Percentiles rank a stretch among this genome's conserved stretches.
phyloP scores from a whole-genome alignment of 2,888 invertebrate genomes.

The Brenthis ino region DNA sequence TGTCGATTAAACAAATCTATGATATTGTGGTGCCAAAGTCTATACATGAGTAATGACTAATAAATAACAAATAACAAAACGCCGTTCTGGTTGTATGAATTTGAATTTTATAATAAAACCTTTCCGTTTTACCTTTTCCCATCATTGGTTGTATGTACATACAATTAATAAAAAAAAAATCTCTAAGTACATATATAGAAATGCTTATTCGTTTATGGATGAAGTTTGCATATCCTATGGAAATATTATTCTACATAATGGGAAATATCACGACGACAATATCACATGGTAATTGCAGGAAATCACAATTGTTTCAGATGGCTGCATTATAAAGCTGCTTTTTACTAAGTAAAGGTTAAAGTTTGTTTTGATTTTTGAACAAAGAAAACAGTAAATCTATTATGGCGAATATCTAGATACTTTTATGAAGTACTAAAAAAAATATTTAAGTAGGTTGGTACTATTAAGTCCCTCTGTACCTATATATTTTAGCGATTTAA shows the following conservation, averaged over 20 bases:
- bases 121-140: background rate
- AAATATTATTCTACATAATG: conserved; percentile 26
- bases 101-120: background rate
- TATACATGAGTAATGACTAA: background rate
- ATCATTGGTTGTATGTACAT: background rate
- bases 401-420: too few relatives aligned
- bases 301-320: conserved; percentile 18
- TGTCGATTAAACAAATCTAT: too few relatives aligned
- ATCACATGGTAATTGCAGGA: conserved; percentile 29
- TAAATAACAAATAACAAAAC: background rate
- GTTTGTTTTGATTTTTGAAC: background rate
- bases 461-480: too few relatives aligned
- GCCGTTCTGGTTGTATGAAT: conserved; percentile 6
- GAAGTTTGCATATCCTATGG: conserved; percentile 19
- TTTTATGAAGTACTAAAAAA: too few relatives aligned
- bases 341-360: conserved; percentile 14
- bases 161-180: background rate
- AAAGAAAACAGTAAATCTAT: background rate
- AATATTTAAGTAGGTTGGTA: too few relatives aligned
- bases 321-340: conserved; percentile 7
- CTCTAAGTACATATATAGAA: conserved; percentile 22
- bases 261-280: conserved; percentile 26
- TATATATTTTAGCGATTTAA: too few relatives aligned
- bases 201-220: conserved; percentile 14
- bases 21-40: too few relatives aligned